Percentiles rank a stretch among this genome's conserved stretches.
Evolutionary conservation across 2,888 invertebrate genomes (phyloP).

Genomic region (Agonopterix arenella): DNA sequence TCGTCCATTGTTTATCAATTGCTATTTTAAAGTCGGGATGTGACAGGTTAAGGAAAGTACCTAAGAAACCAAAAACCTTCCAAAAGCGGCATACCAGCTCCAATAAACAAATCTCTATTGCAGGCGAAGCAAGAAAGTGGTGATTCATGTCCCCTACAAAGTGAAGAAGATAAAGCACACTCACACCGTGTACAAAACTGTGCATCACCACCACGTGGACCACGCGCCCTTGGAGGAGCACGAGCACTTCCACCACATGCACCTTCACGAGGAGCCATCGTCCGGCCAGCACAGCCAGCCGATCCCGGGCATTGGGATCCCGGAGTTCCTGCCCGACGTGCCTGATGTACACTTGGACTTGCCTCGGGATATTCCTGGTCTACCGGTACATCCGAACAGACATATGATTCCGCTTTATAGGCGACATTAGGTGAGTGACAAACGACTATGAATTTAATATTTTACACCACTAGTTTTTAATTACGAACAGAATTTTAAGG

Average conservation of each 20-base stretch:
- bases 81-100: too few relatives aligned
- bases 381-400: constrained; percentile 15
- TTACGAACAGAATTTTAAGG: too few relatives aligned
- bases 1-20: too few relatives aligned
- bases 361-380: constrained; percentile 36
- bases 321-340: constrained; percentile 60
- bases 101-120: constrained; percentile 2
- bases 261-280: constrained; percentile 45
- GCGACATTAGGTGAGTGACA: constrained; percentile 29
- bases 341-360: constrained; percentile 41
- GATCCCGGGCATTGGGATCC: constrained; percentile 51
- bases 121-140: constrained; percentile 79
- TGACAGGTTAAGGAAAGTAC: too few relatives aligned
- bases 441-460: not conserved
- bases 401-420: constrained; percentile 47
- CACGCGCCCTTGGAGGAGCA: constrained; percentile 61
- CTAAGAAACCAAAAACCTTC: too few relatives aligned
- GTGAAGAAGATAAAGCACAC: constrained; percentile 83
- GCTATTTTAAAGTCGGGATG: too few relatives aligned
- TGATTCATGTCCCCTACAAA: constrained; percentile 81
- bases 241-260: constrained; percentile 70
- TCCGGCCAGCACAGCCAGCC: constrained; percentile 52
- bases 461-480: too few relatives aligned
- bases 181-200: constrained; percentile 83
- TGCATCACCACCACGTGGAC: constrained; percentile 74